Evolutionary conservation across 2,113 vertebrate genomes (phyloP).

Genomic region (Eulemur rufifrons): DNA sequence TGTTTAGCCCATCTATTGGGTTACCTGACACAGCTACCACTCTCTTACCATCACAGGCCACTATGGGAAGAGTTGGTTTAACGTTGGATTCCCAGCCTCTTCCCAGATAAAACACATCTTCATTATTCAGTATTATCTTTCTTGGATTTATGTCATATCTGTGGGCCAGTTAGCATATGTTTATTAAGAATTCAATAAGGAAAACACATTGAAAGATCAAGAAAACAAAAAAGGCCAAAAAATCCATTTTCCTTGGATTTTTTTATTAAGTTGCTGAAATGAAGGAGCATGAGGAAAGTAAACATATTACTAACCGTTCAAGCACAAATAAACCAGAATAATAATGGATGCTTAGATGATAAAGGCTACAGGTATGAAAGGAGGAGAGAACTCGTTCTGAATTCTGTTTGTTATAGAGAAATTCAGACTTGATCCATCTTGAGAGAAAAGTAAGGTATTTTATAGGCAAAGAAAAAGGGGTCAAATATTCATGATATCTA

Average conservation of each 20-base stretch:
- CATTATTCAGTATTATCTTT: neutral
- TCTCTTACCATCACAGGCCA: neutral
- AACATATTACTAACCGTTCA: neutral
- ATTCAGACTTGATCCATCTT: neutral
- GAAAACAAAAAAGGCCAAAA: too few relatives aligned
- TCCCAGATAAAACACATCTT: neutral
- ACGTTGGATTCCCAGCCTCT: neutral
- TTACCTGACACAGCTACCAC: neutral
- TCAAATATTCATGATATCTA: neutral
- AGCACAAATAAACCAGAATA: neutral
- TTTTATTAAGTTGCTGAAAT: neutral
- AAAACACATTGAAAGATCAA: neutral
- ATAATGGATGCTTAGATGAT: neutral
- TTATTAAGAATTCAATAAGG: neutral
- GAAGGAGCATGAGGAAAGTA: neutral
- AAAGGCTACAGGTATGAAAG: neutral
- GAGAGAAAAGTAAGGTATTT: neutral
- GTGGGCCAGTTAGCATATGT: neutral
- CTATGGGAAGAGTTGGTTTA: neutral
- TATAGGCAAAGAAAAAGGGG: neutral
- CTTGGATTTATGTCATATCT: neutral
- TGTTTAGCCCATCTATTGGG: neutral
- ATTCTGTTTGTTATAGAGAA: conserved; percentile 3
- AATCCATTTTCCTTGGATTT: neutral
- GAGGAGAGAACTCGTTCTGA: neutral